Conservation (phyloP, 1,140 invertebrate genomes). For the Octopus sinensis region DNA sequence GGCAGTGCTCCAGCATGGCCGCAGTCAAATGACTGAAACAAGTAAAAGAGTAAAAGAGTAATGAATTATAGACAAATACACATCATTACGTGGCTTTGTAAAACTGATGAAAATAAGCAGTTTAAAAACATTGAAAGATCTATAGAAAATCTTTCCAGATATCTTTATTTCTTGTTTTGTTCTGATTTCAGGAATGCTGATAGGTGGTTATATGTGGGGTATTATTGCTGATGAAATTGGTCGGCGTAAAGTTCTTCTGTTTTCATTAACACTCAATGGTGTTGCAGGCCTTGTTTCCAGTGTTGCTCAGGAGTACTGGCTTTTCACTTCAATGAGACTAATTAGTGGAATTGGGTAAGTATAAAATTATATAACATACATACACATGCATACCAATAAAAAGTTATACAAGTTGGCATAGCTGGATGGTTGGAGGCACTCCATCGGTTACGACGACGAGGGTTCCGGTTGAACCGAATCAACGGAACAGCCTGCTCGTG, state of each 20-base stretch:
- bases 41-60: too few species aligned
- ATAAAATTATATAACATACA: conserved; percentile 14
- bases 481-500: too few species aligned
- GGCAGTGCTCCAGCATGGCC: too few species aligned
- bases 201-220: conserved; percentile 86
- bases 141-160: too few species aligned
- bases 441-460: too few species aligned
- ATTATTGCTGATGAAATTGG: conserved; percentile 83
- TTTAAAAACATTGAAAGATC: too few species aligned
- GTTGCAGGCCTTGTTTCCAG: conserved; percentile 83
- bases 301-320: conserved; percentile 79
- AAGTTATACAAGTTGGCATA: not conserved
- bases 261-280: conserved; percentile 84
- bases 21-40: too few species aligned
- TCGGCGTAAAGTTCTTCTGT: conserved; percentile 78
- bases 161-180: too few species aligned
- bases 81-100: too few species aligned
- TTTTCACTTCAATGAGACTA: conserved; percentile 85
- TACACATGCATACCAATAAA: not conserved
- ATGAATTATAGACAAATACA: too few species aligned
- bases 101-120: too few species aligned
- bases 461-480: too few species aligned
- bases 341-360: conserved; percentile 89
- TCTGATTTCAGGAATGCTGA: conserved; percentile 81
- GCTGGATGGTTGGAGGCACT: not conserved